phyloP scores from a whole-genome alignment of 2,797 vertebrate genomes.

The Acanthurus leucopareius region DNA sequence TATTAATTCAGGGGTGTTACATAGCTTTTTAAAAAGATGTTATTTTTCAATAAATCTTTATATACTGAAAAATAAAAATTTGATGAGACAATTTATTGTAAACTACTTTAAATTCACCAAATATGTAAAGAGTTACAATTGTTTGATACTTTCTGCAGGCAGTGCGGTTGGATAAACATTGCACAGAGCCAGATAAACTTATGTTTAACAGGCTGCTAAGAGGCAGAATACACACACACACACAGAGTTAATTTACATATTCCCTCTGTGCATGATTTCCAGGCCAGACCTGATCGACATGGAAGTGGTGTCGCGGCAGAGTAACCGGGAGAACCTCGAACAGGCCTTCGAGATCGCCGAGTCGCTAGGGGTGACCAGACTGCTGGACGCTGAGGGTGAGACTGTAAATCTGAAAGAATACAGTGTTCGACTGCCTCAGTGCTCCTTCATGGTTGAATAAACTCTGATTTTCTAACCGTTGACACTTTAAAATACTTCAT shows the following conservation, averaged over 20 bases:
- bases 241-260: not conserved
- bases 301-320: slow-evolving; percentile 93
- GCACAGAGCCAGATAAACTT: not conserved
- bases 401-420: not conserved
- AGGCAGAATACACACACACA: not conserved
- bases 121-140: not conserved
- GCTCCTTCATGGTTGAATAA: not conserved
- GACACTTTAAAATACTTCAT: not conserved
- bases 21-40: no score
- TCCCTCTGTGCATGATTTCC: slow-evolving; percentile 38
- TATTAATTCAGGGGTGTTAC: no score
- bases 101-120: not conserved
- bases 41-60: no score
- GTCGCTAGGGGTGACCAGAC: slow-evolving; percentile 93
- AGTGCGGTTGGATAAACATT: not conserved
- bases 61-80: no score
- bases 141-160: not conserved
- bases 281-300: slow-evolving; percentile 98
- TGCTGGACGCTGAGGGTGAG: slow-evolving; percentile 97
- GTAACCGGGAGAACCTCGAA: slow-evolving; percentile 96
- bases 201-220: not conserved
- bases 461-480: not conserved
- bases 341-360: slow-evolving; percentile 98
- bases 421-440: not conserved
- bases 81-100: not conserved